Percentiles rank a stretch among this genome's conserved stretches.
Conservation (phyloP, 2,888 invertebrate genomes). For the Deilephila elpenor region DNA sequence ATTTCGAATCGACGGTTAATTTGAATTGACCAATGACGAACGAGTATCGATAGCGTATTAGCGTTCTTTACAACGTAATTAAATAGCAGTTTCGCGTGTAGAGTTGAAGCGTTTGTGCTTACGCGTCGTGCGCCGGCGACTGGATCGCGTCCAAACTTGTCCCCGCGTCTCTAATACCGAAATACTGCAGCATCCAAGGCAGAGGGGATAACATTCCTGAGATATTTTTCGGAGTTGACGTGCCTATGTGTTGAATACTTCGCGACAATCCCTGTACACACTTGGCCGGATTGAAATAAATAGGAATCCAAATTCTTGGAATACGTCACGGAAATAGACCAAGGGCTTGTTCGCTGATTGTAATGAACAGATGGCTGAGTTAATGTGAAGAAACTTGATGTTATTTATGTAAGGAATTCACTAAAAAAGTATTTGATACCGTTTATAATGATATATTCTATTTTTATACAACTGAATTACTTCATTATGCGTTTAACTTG, state of each 20-base stretch:
- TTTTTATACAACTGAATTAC: too few species aligned
- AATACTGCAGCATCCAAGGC: conserved; percentile 73
- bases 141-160: conserved; percentile 81
- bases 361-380: neutral
- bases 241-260: conserved; percentile 46
- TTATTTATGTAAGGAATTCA: too few species aligned
- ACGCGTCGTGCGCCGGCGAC: conserved; percentile 63
- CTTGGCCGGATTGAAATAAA: conserved; percentile 17
- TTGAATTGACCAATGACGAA: conserved; percentile 26
- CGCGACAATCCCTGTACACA: conserved; percentile 39
- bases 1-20: conserved; percentile 6
- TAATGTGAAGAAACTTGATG: neutral
- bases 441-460: too few species aligned
- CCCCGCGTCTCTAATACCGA: conserved; percentile 78
- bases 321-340: conserved; percentile 17
- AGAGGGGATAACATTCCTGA: conserved; percentile 71
- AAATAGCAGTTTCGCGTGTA: conserved; percentile 45
- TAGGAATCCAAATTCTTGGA: conserved; percentile 12
- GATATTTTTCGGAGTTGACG: conserved; percentile 57
- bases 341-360: neutral
- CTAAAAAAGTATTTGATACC: too few species aligned
- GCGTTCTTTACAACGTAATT: conserved; percentile 35
- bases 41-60: conserved; percentile 33
- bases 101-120: conserved; percentile 57
- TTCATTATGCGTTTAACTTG: too few species aligned